These are phyloP conservation scores for Loris lydekkerianus DNA, from an alignment of 2,797 vertebrate species.

Conservation along the genomic window DNA sequence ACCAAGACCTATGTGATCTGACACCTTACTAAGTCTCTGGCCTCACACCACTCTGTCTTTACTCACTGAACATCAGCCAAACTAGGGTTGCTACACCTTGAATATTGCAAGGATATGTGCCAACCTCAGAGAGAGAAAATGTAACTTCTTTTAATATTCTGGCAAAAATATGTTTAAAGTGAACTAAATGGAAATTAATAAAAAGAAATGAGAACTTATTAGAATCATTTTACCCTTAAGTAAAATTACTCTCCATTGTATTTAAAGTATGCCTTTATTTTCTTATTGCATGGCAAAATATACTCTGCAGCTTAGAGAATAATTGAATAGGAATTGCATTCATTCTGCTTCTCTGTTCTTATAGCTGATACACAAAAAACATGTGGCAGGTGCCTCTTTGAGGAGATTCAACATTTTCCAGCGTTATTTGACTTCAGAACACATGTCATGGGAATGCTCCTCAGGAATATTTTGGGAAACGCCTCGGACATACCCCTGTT, in stretches of 20 bases:
- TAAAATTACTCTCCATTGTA: neutral
- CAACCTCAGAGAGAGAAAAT: neutral
- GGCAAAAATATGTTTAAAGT: neutral
- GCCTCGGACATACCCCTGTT: neutral
- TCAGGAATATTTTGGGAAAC: neutral
- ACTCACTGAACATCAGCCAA: neutral
- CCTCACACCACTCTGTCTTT: neutral
- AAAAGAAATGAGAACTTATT: neutral
- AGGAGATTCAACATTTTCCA: slow-evolving; percentile 22
- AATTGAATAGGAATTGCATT: neutral
- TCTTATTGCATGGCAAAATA: slow-evolving; percentile 12
- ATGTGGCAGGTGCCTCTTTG: neutral
- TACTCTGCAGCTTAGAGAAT: neutral
- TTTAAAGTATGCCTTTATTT: neutral
- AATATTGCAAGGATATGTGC: neutral
- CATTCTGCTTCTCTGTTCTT: neutral
- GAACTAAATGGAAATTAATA: neutral
- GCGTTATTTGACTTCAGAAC: slow-evolving; percentile 55
- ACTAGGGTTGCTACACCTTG: neutral
- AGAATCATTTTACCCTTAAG: neutral
- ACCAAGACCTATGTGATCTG: neutral
- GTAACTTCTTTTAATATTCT: neutral
- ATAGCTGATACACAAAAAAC: neutral
- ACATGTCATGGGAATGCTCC: neutral
- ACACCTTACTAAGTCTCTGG: neutral